Evolutionary conservation across 2,113 vertebrate genomes (phyloP).

Genomic region (Coptodon bakossiorum): DNA sequence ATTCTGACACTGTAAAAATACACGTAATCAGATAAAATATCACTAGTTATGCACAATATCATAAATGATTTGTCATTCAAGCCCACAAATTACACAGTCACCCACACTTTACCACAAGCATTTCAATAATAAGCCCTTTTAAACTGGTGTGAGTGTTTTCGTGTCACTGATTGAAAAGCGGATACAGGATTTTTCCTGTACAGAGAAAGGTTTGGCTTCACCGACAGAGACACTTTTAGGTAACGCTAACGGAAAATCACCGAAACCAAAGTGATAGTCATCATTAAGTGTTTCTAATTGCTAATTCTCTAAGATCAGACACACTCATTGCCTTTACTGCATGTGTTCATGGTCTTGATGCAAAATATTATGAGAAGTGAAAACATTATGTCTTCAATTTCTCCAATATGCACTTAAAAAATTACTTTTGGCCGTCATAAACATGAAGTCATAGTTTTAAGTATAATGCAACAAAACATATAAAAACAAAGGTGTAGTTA

Average conservation of each 20-base stretch:
- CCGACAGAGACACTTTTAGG: neutral
- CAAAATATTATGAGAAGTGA: neutral
- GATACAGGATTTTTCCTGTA: neutral
- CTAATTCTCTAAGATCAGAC: neutral
- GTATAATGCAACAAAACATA: neutral
- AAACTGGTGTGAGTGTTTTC: neutral
- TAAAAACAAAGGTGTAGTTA: neutral
- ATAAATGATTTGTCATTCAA: neutral
- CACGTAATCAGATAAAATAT: neutral
- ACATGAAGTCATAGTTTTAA: neutral
- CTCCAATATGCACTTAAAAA: accelerated
- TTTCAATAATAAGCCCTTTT: neutral
- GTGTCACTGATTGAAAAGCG: neutral
- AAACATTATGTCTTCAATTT: accelerated
- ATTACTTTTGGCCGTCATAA: accelerated
- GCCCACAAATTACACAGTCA: neutral
- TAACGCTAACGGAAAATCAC: neutral
- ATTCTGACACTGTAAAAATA: neutral
- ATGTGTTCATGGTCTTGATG: neutral
- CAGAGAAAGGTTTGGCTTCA: neutral
- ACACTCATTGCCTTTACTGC: neutral
- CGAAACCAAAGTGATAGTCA: neutral
- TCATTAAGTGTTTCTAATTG: neutral
- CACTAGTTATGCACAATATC: neutral
- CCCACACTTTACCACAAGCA: neutral